Evolutionary conservation across 2,888 invertebrate genomes (phyloP), one percentile per base, ranked within the genome.

Genomic region (Entomobrya proxima): DNA sequence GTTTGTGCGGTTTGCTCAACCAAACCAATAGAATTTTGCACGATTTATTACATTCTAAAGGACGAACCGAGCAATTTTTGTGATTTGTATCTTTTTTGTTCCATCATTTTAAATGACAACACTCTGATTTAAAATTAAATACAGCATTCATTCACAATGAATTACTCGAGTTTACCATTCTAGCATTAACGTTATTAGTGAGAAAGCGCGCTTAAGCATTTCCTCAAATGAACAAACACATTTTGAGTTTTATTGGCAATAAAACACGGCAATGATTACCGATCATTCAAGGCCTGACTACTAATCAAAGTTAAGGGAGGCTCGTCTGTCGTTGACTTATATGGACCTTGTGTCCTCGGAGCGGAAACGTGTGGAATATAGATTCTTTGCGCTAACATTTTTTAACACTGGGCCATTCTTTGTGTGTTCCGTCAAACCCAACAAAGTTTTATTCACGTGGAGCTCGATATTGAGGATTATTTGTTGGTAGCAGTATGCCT

Each of bases 241-340:
- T 69, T 24, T 30, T 69, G 27, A 24, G 18, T 15, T 47, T 40
- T 47, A 69, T 40, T 69, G 27, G 32, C 18, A 13, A 37, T 50
- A 78, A 64, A 76, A 78, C 44, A 47, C 32, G 47, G n/a, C 47
- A 50, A 64, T 64, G 64, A 32, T 61, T 50, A 52, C 11, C 13
- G 78, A 40, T 40, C 44, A 69, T 32, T 78, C 78, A 64, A 78
- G 78, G 78, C 64, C 47, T 78, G 78, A 78, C 61, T 47, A 47
- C 32, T 47, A 78, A 78, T 78, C 61, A 78, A 47, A 61, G 78
- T 78, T 47, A 47, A 78, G 76, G 61, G 64, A 78, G 64, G 37
- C 21, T 64, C 64, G 69, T 47, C 78, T 64, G 47, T 47, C 18
- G 27, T 21, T 64, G 64, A 78, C 64, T 78, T 64, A 64, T 64